Conservation (phyloP, 1,140 invertebrate genomes). For the Drosophila ercepeae region DNA sequence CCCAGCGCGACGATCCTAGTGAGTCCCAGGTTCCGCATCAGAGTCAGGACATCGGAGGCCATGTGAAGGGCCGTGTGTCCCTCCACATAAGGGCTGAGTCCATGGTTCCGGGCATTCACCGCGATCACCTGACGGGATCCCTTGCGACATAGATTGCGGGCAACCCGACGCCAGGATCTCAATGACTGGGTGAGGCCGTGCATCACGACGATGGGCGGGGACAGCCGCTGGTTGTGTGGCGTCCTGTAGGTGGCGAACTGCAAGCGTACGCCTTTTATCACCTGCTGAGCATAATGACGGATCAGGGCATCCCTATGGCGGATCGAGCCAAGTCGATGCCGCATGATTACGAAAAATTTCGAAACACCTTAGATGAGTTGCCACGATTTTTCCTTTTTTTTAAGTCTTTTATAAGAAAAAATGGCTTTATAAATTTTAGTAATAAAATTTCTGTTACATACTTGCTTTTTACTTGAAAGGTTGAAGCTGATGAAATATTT, state of each 20-base stretch:
- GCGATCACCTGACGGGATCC: constrained; percentile 85
- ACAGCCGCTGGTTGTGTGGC: constrained; percentile 17
- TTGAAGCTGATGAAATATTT: no score
- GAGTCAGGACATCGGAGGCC: constrained; percentile 86
- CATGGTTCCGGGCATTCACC: constrained; percentile 95
- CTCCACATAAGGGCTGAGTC: constrained; percentile 90
- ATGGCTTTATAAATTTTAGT: no score
- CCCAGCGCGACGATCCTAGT: constrained; percentile 29
- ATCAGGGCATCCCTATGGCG: no score
- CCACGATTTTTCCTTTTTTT: no score
- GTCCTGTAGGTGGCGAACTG: constrained; percentile 19
- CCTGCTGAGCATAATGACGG: no score
- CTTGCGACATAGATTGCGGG: constrained; percentile 5
- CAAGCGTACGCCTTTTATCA: not conserved
- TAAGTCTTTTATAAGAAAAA: no score
- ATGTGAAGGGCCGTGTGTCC: constrained; percentile 89
- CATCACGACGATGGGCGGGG: constrained; percentile 89
- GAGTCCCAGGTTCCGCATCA: constrained; percentile 17
- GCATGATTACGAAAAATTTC: constrained; percentile 12
- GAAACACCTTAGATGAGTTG: not conserved
- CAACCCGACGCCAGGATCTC: constrained; percentile 88
- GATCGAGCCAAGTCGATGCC: not conserved
- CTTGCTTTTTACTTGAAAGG: no score
- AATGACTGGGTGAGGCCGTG: constrained; percentile 93
- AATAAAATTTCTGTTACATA: no score